These are phyloP conservation scores for cat (Felis catus) DNA, from an alignment of 2,113 vertebrate species.

Conservation along the genomic window DNA sequence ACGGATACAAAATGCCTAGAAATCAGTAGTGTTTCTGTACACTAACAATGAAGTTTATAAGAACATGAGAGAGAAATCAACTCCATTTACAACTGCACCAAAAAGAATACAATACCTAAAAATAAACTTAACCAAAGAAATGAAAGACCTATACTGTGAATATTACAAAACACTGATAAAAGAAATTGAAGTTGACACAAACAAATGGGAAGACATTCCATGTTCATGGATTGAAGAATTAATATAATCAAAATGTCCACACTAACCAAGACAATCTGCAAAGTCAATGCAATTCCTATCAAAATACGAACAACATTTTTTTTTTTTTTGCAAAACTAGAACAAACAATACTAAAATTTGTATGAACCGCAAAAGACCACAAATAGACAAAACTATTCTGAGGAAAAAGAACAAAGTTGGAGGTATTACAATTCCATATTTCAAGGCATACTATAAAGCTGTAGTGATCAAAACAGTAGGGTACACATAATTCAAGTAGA, in stretches of 20 bases:
- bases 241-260: neutral
- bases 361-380: neutral
- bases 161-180: neutral
- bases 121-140: neutral
- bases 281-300: neutral
- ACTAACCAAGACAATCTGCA: neutral
- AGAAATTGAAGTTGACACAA: neutral
- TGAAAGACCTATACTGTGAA: neutral
- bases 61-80: neutral
- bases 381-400: neutral
- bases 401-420: neutral
- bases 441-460: neutral
- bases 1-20: neutral
- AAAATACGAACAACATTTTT: neutral
- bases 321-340: neutral
- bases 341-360: neutral
- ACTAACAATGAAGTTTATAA: neutral
- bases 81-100: neutral
- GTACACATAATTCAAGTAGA: neutral
- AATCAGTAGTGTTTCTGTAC: neutral
- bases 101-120: neutral
- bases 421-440: neutral
- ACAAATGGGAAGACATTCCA: neutral
- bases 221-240: neutral
- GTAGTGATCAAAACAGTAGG: neutral